Evolutionary conservation across 2,113 vertebrate species (phyloP).

Genomic region (Eretmochelys imbricata): DNA sequence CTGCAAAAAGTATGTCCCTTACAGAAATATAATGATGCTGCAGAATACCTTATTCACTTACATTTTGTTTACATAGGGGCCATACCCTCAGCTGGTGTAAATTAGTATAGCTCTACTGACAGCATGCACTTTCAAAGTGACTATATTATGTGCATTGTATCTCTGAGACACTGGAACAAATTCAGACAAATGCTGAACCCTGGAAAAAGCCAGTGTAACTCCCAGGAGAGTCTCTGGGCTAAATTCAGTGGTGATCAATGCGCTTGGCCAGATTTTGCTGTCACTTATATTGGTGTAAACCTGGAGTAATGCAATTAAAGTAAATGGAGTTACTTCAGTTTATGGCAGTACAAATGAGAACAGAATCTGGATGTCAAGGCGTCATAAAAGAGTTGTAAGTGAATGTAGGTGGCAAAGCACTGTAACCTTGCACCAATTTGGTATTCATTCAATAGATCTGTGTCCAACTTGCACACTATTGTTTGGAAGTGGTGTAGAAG

Average conservation of each 20-base stretch:
- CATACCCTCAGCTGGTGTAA: background rate
- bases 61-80: background rate
- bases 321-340: background rate
- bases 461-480: fast-evolving
- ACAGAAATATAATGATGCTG: background rate
- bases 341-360: background rate
- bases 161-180: background rate
- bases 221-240: background rate
- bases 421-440: background rate
- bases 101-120: background rate
- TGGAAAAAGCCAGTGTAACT: background rate
- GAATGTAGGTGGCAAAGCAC: conserved; percentile 10
- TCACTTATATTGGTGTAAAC: background rate
- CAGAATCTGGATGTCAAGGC: background rate
- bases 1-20: background rate
- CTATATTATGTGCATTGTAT: fast-evolving
- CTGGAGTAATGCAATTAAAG: background rate
- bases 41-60: background rate
- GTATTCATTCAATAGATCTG: background rate
- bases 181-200: background rate
- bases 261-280: background rate
- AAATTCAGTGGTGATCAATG: background rate
- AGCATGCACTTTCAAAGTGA: background rate
- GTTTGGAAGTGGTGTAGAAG: background rate
- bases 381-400: fast-evolving